Conservation (phyloP, 2,888 invertebrate genomes). For the Acleris holmiana region DNA sequence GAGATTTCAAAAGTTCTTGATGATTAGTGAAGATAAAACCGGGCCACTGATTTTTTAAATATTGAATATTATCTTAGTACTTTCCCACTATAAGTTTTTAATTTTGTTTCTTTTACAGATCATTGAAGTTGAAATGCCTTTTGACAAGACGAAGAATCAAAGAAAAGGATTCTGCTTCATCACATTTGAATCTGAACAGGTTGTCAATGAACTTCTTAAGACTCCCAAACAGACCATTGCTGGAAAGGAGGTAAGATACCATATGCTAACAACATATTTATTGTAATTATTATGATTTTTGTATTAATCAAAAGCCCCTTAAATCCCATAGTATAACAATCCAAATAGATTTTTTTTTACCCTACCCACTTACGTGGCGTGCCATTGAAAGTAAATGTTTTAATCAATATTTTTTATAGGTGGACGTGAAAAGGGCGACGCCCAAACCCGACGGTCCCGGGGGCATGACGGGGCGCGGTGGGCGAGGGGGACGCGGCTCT, state of each 20-base stretch:
- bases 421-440: constrained; percentile 97
- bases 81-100: background rate
- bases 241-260: constrained; percentile 91
- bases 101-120: constrained; percentile 85
- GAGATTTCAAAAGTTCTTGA: constrained; percentile 70
- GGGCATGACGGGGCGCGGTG: constrained; percentile 87
- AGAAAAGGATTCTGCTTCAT: constrained; percentile 99
- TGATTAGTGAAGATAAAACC: constrained; percentile 69
- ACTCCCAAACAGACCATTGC: constrained; percentile 96
- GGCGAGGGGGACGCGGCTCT: constrained; percentile 87
- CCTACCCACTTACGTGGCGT: no score
- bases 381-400: background rate
- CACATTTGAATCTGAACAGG: constrained; percentile 97
- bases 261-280: background rate
- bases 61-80: background rate
- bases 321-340: background rate
- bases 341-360: background rate
- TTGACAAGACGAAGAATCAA: constrained; percentile 98
- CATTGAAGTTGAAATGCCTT: constrained; percentile 97
- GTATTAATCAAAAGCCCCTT: no score
- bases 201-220: constrained; percentile 95
- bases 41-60: constrained; percentile 69
- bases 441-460: constrained; percentile 93
- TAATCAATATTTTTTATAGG: constrained; percentile 70
- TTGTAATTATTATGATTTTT: background rate